A percentile compares a stretch with the other conserved stretches of the same genome.
Evolutionary conservation across 2,113 vertebrate genomes (phyloP).

Genomic region (Tyto alba): DNA sequence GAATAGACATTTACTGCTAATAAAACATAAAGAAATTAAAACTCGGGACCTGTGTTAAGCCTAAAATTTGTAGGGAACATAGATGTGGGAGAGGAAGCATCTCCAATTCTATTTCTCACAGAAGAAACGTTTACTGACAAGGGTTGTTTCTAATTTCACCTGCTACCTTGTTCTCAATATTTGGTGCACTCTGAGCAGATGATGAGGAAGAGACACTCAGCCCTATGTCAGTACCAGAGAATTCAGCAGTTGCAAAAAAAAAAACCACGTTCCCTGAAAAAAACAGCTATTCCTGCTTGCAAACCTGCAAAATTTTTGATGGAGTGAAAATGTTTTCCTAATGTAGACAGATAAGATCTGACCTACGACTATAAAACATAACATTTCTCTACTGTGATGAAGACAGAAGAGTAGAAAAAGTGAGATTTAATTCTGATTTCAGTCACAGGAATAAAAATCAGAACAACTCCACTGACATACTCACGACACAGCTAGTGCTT

Average conservation of each 20-base stretch:
- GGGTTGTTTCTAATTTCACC: background rate
- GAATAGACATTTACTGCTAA: constrained; percentile 46
- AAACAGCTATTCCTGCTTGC: background rate
- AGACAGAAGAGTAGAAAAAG: background rate
- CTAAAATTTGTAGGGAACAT: background rate
- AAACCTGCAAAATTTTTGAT: background rate
- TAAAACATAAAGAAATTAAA: constrained; percentile 17
- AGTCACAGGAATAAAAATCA: background rate
- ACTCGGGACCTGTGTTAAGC: constrained; percentile 1
- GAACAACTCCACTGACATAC: background rate
- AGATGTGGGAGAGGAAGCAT: background rate
- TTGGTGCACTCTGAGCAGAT: background rate
- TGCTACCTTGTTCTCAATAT: background rate
- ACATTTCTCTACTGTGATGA: background rate
- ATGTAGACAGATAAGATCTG: background rate
- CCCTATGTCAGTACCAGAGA: background rate
- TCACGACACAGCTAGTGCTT: background rate
- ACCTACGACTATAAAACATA: background rate
- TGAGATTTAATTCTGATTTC: background rate
- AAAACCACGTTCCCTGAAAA: background rate
- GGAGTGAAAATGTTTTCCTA: constrained; percentile 25
- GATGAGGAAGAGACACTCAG: background rate
- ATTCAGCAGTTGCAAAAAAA: background rate
- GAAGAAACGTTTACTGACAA: background rate
- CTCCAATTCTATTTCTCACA: background rate